These are phyloP conservation scores for Dendrolimus houi DNA, from an alignment of 2,888 invertebrate species.

Conservation along the genomic window DNA sequence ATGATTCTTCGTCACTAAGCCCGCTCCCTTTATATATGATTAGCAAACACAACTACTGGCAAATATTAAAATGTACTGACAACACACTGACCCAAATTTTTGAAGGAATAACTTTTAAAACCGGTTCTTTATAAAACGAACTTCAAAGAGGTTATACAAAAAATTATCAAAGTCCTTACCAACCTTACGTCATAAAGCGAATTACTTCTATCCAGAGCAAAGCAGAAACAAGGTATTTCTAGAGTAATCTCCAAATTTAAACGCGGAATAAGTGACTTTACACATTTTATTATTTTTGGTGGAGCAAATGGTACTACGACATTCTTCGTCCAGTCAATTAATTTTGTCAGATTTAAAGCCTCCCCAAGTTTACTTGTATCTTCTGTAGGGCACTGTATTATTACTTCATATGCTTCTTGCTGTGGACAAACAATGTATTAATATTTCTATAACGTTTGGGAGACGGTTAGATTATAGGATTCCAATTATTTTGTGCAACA, in stretches of 20 bases:
- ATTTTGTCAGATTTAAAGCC: slow-evolving; percentile 32
- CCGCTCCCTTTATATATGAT: too few species aligned
- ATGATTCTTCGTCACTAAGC: too few species aligned
- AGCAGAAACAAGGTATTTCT: slow-evolving; percentile 16
- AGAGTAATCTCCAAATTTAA: slow-evolving; percentile 15
- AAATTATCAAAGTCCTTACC: too few species aligned
- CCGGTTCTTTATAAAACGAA: too few species aligned
- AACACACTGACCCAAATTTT: too few species aligned
- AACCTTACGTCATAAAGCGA: slow-evolving; percentile 11
- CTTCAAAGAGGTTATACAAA: too few species aligned
- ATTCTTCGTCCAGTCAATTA: slow-evolving; percentile 33
- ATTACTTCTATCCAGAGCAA: slow-evolving; percentile 22
- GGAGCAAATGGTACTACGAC: slow-evolving; percentile 25
- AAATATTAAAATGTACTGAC: too few species aligned
- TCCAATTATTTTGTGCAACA: too few species aligned
- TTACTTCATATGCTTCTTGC: slow-evolving; percentile 32
- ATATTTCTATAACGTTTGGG: too few species aligned
- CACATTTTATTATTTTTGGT: slow-evolving; percentile 22
- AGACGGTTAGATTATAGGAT: too few species aligned
- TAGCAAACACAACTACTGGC: too few species aligned
- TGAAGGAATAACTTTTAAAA: too few species aligned
- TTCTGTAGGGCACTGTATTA: slow-evolving; percentile 33
- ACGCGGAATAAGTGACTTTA: slow-evolving; percentile 17
- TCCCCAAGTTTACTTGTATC: slow-evolving; percentile 30
- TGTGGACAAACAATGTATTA: slow-evolving; percentile 11